phyloP scores from a whole-genome alignment of 1,140 invertebrate species.

The Chlorops oryzae region DNA sequence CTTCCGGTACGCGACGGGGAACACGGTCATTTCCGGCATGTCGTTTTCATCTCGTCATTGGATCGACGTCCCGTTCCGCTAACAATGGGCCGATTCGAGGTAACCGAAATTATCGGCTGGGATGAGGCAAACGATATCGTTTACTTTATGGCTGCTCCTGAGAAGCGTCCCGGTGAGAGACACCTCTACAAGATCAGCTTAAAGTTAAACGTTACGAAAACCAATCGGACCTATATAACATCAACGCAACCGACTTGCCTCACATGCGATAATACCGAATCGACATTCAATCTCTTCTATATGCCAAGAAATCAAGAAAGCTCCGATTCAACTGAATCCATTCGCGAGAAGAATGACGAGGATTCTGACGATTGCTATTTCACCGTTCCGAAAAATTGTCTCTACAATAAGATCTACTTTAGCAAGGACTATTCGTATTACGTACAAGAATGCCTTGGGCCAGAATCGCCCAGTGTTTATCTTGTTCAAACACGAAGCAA shows the following conservation, averaged over 20 bases:
- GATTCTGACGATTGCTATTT: conserved; percentile 33
- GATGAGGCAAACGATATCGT: conserved; percentile 58
- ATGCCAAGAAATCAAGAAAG: not conserved
- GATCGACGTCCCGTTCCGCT: conserved; percentile 48
- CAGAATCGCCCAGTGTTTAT: conserved; percentile 60
- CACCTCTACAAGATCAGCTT: conserved; percentile 64
- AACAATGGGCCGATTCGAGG: conserved; percentile 63
- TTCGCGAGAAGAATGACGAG: conserved; percentile 2
- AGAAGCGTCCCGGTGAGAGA: conserved; percentile 60
- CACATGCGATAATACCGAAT: conserved; percentile 41
- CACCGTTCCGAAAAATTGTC: conserved; percentile 53
- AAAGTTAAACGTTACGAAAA: conserved; percentile 43
- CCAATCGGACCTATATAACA: conserved; percentile 43
- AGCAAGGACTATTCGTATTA: conserved; percentile 58
- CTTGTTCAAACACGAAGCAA: conserved; percentile 55
- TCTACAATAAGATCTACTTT: conserved; percentile 60
- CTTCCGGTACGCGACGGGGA: conserved; percentile 58
- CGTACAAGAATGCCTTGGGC: conserved; percentile 66
- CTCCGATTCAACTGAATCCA: not conserved
- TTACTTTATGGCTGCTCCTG: conserved; percentile 66
- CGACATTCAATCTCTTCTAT: conserved; percentile 30
- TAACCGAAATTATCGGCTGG: conserved; percentile 62
- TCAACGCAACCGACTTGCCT: conserved; percentile 41
- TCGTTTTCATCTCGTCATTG: conserved; percentile 50
- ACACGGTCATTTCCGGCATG: conserved; percentile 49